Percentiles rank a stretch among this genome's conserved stretches.
phyloP scores from a whole-genome alignment of 2,113 vertebrate species.

The Neofelis nebulosa region DNA sequence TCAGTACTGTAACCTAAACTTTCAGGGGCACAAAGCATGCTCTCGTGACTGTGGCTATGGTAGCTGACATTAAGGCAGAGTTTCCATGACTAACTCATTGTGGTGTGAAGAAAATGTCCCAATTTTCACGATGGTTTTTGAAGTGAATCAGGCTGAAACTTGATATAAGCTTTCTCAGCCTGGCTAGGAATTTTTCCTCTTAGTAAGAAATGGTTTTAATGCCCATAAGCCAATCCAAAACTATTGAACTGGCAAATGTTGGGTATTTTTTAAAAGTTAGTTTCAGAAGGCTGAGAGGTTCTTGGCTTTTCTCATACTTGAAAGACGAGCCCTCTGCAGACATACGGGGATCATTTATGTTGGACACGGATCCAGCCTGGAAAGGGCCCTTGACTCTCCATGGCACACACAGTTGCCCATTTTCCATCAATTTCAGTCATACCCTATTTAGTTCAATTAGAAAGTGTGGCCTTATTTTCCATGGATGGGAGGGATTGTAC shows the following conservation, averaged over 20 bases:
- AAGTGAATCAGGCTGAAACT: slow-evolving; percentile 66
- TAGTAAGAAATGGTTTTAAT: slow-evolving; percentile 69
- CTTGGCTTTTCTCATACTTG: slow-evolving; percentile 44
- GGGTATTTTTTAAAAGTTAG: background rate
- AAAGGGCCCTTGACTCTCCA: slow-evolving; percentile 27
- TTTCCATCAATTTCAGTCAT: slow-evolving; percentile 65
- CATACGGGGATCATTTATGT: slow-evolving; percentile 40
- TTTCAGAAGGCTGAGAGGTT: slow-evolving; percentile 41
- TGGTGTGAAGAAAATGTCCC: slow-evolving; percentile 68
- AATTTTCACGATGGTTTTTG: slow-evolving; percentile 73
- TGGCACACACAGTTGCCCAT: slow-evolving; percentile 20
- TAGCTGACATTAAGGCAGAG: slow-evolving; percentile 65
- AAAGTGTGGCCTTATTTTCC: slow-evolving; percentile 65
- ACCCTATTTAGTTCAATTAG: slow-evolving; percentile 63
- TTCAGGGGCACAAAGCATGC: background rate
- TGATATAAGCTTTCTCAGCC: slow-evolving; percentile 65
- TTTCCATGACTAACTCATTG: slow-evolving; percentile 61
- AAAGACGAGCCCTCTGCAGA: slow-evolving; percentile 44
- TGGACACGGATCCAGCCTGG: slow-evolving; percentile 42
- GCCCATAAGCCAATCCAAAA: slow-evolving; percentile 26
- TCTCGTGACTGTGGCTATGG: slow-evolving; percentile 41
- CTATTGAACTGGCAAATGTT: slow-evolving; percentile 31
- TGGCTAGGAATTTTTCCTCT: slow-evolving; percentile 51
- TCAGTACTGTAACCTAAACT: background rate
- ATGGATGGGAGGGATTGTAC: slow-evolving; percentile 6